Base-by-base conservation (phyloP, 2,888 invertebrate species). In the Parnassius smintheus region DNA sequence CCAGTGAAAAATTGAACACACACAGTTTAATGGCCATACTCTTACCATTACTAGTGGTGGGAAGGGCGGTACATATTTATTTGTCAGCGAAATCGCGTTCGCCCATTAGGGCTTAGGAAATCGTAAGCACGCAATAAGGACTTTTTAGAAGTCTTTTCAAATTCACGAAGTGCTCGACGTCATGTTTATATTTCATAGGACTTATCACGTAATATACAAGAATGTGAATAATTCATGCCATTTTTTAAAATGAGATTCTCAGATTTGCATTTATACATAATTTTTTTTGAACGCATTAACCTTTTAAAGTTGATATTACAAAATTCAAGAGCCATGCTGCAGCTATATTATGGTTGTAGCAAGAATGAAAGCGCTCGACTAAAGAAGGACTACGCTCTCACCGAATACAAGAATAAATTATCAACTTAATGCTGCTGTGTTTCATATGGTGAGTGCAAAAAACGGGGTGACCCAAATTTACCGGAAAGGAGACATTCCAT, bases 31-130 rank as follows among this genome's bases (percentile, higher is more conserved):
- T 76, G 78, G 80, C 81, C 76, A 67, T 65, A 75, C 75, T 68
- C 72, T 74, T 75, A 83, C 82, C 83, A 83, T 83, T 82, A 81
- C 78, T 82, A 77, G 78, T 76, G 75, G 69, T 69, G 74, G 78
- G 75, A 76, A 80, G 75, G 80, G 77, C 76, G 78, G 82, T 83
- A 83, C 83, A 81, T 86, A 86, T 88, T 87, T 88, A 86, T 88
- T 88, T 88, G 88, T 88, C 86, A 86, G 87, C 86, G 72, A 86
- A 88, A 86, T 88, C 84, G 82, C 81, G 77, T 77, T 78, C 74
- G 76, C 76, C 86, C 86, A 88, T 88, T 88, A 88, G 76, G 78
- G 75, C 72, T 70, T 70, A 77, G 78, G 73, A 80, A 83, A 83
- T 81, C 78, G 82, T 84, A 80, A 81, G 83, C 84, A 86, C 85